Evolutionary conservation across 2,888 invertebrate species (phyloP).

Genomic region (Cyrtodaria siliqua): DNA sequence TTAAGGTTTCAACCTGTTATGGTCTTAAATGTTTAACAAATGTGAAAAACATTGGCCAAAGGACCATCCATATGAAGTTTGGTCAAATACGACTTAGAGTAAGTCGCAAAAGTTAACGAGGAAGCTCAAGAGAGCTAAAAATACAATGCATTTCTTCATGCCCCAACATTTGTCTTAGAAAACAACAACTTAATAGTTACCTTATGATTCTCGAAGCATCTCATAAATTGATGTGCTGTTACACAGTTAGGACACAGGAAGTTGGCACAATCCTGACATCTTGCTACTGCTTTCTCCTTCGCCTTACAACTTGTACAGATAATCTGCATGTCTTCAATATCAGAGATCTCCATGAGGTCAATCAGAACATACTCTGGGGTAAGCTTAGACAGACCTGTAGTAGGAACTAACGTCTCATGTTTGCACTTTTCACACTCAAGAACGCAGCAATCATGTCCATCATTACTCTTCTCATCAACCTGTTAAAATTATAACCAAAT

Average conservation of each 20-base stretch:
- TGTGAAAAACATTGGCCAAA: too few relatives aligned
- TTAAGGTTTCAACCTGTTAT: too few relatives aligned
- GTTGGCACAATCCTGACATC: constrained; percentile 97
- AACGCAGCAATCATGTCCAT: constrained; percentile 7
- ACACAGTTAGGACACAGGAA: constrained; percentile 97
- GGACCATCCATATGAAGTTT: too few relatives aligned
- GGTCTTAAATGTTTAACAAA: too few relatives aligned
- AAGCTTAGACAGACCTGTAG: constrained; percentile 89
- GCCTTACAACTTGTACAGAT: constrained; percentile 97
- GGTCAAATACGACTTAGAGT: too few relatives aligned
- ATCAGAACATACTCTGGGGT: constrained; percentile 95
- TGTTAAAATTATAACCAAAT: neutral
- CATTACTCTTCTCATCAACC: constrained; percentile 49
- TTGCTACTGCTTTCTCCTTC: constrained; percentile 96
- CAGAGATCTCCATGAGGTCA: constrained; percentile 86
- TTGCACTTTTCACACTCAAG: constrained; percentile 70
- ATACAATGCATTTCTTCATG: too few relatives aligned
- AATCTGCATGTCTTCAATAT: constrained; percentile 89
- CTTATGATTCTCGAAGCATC: constrained; percentile 97
- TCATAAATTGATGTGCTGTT: constrained; percentile 98
- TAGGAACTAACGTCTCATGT: constrained; percentile 60
- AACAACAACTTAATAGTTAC: too few relatives aligned
- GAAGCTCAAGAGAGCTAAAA: too few relatives aligned
- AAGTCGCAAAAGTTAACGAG: too few relatives aligned
- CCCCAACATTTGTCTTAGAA: too few relatives aligned